phyloP scores from a whole-genome alignment of 2,888 invertebrate genomes.

The Blastobasis lacticolella region DNA sequence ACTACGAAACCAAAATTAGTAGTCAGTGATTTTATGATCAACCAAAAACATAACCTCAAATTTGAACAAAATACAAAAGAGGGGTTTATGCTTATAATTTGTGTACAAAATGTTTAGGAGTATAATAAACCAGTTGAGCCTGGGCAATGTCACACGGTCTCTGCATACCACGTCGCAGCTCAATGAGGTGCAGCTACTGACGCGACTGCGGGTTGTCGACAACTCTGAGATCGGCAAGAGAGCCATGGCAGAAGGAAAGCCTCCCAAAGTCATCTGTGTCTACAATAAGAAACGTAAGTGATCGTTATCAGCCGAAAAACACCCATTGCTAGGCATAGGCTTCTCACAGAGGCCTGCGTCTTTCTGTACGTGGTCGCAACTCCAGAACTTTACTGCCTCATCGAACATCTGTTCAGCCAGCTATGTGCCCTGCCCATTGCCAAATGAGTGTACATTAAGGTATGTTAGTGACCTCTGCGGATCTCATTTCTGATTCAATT shows the following conservation, averaged over 20 bases:
- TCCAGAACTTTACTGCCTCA: too few species aligned
- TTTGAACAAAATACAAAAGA: neutral
- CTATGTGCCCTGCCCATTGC: too few species aligned
- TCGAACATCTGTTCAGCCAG: too few species aligned
- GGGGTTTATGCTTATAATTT: neutral
- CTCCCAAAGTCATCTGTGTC: constrained; percentile 94
- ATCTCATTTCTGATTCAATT: too few species aligned
- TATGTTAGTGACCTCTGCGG: too few species aligned
- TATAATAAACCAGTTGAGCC: constrained; percentile 33
- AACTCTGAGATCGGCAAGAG: constrained; percentile 96
- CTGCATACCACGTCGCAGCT: constrained; percentile 75
- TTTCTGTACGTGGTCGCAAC: too few species aligned
- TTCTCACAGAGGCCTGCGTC: too few species aligned
- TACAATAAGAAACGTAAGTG: constrained; percentile 85
- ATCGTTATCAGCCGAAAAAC: neutral
- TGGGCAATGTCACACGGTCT: neutral
- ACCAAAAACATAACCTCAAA: constrained; percentile 16
- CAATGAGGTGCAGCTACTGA: constrained; percentile 81
- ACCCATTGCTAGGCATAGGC: too few species aligned
- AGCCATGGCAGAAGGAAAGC: constrained; percentile 95
- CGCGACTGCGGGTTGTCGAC: constrained; percentile 93
- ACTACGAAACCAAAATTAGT: too few species aligned
- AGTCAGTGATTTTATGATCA: too few species aligned
- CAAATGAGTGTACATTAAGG: too few species aligned
- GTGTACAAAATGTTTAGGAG: constrained; percentile 44